Evolutionary conservation across 2,113 vertebrate genomes (phyloP), one percentile per base, ranked within the genome.

Genomic region (Sturnira hondurensis): DNA sequence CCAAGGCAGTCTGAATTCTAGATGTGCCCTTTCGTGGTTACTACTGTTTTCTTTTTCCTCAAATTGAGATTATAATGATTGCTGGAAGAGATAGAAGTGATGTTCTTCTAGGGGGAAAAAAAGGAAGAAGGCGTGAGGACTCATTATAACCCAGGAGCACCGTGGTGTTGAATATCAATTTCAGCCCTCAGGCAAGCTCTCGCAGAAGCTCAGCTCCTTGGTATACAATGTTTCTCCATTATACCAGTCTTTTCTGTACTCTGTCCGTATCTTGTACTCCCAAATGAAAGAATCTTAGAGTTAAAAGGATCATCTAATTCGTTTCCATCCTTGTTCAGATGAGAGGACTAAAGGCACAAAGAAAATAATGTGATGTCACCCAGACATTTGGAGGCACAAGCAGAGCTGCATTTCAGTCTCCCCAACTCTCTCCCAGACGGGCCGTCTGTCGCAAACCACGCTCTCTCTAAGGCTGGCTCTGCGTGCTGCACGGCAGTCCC

Each of bases 141-240:
- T 97, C 71, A 50, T 90, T 84, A 85, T 22, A 76, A 84, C 16
- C 36, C 50, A 70, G 22, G 16, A 67, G 58, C 58, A 63, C 38
- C 43, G 12, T 38, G 28, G 10, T 88, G 24, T 20, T n/a, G 19
- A 95, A 92, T 86, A 78, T 78, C 33, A 61, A 96, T 94, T 94
- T 95, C 65, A 93, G 54, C 52, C 58, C 71, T 73, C 58, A 93
- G 82, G 88, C 58, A 95, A 96, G 91, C 36, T 67, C 94, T 52
- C 85, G n/a, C 38, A 81, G 88, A 95, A 28, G 31, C 86, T 96
- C 74, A 41, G 88, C 43, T 82, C 63, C 47, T 92, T 58, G 76
- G 41, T 41, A 82, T n/a, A 41, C 77, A 78, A 22, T 73, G 63
- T 83, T 13, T 58, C 45, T 92, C 38, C 20, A 28, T 47, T 76